phyloP scores from a whole-genome alignment of 2,797 vertebrate species.

The Acomys russatus region DNA sequence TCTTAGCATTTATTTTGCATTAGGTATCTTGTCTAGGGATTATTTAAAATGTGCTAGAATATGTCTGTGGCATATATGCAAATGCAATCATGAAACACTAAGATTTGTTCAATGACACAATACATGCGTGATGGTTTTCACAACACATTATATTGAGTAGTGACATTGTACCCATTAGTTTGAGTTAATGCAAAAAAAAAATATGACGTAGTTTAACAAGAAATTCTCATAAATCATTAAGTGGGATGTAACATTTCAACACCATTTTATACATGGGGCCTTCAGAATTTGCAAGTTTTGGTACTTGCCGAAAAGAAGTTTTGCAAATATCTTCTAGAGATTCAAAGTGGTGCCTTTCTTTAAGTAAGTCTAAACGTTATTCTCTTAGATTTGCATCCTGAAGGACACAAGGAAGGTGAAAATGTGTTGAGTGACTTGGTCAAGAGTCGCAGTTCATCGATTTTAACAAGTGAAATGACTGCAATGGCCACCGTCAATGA shows the following conservation, averaged over 20 bases:
- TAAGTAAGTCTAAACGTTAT: neutral
- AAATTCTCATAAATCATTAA: neutral
- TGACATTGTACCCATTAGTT: too few species aligned
- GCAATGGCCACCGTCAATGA: neutral
- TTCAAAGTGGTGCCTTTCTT: neutral
- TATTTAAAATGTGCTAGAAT: neutral
- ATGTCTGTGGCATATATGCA: neutral
- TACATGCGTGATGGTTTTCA: neutral
- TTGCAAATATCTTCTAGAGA: neutral
- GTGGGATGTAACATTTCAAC: neutral
- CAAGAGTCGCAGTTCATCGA: neutral
- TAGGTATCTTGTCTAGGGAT: neutral
- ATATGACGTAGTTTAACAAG: neutral
- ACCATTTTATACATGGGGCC: neutral
- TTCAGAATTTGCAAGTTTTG: neutral
- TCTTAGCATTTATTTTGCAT: neutral
- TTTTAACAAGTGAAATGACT: neutral
- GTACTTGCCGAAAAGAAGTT: neutral
- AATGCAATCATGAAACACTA: neutral
- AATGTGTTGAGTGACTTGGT: too few species aligned
- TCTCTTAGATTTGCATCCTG: neutral
- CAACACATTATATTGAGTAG: neutral
- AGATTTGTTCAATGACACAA: neutral
- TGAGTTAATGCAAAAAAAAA: neutral
- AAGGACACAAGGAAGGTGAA: neutral